phyloP scores from a whole-genome alignment of 2,888 invertebrate genomes.

The Sepioteuthis lessoniana region DNA sequence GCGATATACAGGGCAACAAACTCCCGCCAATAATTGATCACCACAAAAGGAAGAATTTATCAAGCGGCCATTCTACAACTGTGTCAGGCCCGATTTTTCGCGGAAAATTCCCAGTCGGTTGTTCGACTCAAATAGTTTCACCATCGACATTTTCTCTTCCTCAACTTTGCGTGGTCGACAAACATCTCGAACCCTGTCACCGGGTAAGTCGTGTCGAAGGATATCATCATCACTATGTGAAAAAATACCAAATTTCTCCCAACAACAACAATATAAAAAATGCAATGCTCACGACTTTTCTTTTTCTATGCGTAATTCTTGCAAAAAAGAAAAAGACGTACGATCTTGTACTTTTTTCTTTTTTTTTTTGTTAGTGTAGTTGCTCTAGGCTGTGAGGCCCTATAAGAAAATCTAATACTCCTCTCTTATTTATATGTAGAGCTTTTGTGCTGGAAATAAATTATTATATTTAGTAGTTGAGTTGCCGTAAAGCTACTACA shows the following conservation, averaged over 20 bases:
- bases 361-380: not conserved
- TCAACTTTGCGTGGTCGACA: not conserved
- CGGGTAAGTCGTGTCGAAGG: not conserved
- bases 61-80: not conserved
- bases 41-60: not conserved
- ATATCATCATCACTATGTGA: constrained; percentile 5
- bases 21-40: not conserved
- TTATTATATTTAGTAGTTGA: not conserved
- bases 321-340: not conserved
- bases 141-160: not conserved
- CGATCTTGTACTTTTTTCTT: not conserved
- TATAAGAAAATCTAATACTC: not conserved
- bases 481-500: not conserved
- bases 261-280: not conserved
- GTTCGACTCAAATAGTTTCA: not conserved
- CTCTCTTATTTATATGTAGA: not conserved
- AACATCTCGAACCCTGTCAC: not conserved
- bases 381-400: not conserved
- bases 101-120: too few species aligned
- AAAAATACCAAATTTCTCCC: not conserved
- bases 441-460: not conserved
- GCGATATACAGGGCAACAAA: not conserved
- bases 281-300: not conserved
- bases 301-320: not conserved
- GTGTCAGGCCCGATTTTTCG: not conserved